Percentiles rank a stretch among this genome's conserved stretches.
These are phyloP conservation scores for Leucoma salicis DNA, from an alignment of 2,888 invertebrate genomes.

Conservation along the genomic window DNA sequence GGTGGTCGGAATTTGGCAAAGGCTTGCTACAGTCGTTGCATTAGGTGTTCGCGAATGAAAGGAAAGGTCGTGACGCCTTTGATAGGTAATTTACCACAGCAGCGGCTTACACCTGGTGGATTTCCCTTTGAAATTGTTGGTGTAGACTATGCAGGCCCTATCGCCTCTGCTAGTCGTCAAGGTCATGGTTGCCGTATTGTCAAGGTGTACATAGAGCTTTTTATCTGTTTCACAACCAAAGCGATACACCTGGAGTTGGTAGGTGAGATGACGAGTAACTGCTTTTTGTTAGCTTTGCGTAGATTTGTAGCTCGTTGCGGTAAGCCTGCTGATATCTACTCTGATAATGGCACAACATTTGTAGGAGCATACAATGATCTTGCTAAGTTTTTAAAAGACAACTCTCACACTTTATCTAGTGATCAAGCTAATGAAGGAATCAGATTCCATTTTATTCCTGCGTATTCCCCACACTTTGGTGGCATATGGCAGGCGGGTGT, in stretches of 20 bases:
- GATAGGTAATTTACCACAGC: background rate
- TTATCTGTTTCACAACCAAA: background rate
- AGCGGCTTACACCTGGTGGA: background rate
- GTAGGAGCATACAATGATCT: too few species aligned
- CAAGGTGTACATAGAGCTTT: background rate
- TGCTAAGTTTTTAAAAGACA: too few species aligned
- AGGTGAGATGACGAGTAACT: background rate
- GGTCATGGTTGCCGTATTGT: background rate
- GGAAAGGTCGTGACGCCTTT: too few species aligned
- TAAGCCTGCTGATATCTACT: background rate
- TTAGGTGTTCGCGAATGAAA: background rate
- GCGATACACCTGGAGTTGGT: background rate
- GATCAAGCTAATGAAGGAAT: background rate
- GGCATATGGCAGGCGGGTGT: background rate
- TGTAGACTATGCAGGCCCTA: background rate
- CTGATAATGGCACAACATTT: background rate
- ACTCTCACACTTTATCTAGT: background rate
- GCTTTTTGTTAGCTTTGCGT: background rate
- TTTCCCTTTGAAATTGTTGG: background rate
- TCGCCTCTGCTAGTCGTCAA: background rate
- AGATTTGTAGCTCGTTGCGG: background rate
- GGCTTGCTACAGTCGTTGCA: background rate
- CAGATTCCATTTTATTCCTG: background rate
- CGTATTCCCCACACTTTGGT: too few species aligned
- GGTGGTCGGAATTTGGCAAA: background rate